Percentiles rank a stretch among this genome's conserved stretches.
phyloP scores from a whole-genome alignment of 1,140 invertebrate genomes.

The Frieseomelitta varia region DNA sequence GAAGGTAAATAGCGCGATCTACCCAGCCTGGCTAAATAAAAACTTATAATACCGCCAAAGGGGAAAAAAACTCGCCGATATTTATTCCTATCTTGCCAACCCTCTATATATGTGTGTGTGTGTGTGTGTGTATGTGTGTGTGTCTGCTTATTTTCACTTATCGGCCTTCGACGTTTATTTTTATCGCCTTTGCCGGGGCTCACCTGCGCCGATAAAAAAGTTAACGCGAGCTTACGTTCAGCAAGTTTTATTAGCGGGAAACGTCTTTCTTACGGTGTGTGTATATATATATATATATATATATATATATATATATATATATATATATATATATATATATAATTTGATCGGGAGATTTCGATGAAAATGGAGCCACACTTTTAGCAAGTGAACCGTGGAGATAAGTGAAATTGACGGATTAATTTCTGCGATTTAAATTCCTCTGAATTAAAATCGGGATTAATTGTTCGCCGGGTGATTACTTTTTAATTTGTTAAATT shows the following conservation, averaged over 20 bases:
- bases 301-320: too few relatives aligned
- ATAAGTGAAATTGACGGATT: background rate
- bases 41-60: slow-evolving; percentile 24
- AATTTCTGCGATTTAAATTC: too few relatives aligned
- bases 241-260: background rate
- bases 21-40: slow-evolving; percentile 16
- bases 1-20: slow-evolving; percentile 85
- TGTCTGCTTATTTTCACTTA: background rate
- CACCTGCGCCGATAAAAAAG: slow-evolving; percentile 1
- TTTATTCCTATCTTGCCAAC: slow-evolving; percentile 16
- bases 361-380: background rate
- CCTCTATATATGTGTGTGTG: background rate
- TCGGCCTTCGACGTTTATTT: slow-evolving; percentile 15
- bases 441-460: background rate
- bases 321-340: too few relatives aligned
- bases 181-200: background rate
- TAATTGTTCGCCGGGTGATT: background rate
- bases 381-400: background rate
- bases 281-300: too few relatives aligned
- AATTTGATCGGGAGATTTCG: slow-evolving; percentile 1
- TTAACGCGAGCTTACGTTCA: slow-evolving; percentile 7
- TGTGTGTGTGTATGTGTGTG: too few relatives aligned
- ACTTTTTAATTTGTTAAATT: background rate
- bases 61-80: background rate
- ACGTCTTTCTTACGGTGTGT: background rate